A percentile compares a stretch with the other conserved stretches of the same genome.
phyloP scores from a whole-genome alignment of 2,113 vertebrate species.

The Tamias sibiricus region DNA sequence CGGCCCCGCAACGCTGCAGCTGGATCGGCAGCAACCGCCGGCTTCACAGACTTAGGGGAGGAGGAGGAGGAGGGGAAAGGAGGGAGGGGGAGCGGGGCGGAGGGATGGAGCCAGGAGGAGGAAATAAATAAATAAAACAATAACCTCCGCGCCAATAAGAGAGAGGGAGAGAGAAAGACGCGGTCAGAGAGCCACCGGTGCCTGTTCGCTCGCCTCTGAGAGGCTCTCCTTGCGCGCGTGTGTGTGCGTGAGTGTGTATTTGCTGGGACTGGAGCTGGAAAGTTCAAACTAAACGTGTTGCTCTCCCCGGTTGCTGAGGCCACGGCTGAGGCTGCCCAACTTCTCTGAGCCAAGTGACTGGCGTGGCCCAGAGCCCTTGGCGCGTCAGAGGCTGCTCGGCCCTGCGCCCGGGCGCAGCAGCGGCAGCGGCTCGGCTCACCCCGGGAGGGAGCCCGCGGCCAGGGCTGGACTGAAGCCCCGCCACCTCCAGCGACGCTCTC shows the following conservation, averaged over 20 bases:
- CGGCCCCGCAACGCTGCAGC: constrained; percentile 37
- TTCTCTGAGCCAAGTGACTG: constrained; percentile 65
- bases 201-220: constrained; percentile 54
- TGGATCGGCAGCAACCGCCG: background rate
- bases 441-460: constrained; percentile 45
- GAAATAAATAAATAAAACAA: constrained; percentile 86
- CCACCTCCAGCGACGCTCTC: background rate
- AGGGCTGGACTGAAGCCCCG: constrained; percentile 21
- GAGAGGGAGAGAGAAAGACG: constrained; percentile 75
- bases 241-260: constrained; percentile 72
- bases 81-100: background rate
- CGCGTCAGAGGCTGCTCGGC: constrained; percentile 35
- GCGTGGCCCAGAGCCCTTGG: constrained; percentile 53
- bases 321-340: constrained; percentile 59
- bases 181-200: constrained; percentile 64
- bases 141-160: constrained; percentile 87
- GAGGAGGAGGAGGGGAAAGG: background rate
- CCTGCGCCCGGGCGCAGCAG: constrained; percentile 59
- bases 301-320: constrained; percentile 58
- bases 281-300: constrained; percentile 87
- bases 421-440: background rate
- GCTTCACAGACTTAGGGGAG: background rate
- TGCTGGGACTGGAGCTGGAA: constrained; percentile 83
- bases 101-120: constrained; percentile 53
- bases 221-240: constrained; percentile 56